These are phyloP conservation scores for Spinibarbus caldwelli DNA, from an alignment of 2,797 vertebrate genomes.

Conservation along the genomic window DNA sequence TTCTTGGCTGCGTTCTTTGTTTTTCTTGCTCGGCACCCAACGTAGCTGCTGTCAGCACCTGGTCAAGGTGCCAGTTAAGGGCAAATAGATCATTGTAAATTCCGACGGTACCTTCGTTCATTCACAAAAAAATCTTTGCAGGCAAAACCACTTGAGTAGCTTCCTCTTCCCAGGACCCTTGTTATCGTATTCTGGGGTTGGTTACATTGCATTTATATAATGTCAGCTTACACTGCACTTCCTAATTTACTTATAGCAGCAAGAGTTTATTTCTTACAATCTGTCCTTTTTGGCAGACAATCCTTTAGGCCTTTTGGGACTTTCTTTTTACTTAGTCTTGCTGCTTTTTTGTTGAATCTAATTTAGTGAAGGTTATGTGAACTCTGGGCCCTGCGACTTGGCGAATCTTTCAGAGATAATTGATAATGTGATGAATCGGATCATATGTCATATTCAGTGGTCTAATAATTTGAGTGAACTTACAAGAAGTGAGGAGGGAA, in stretches of 20 bases:
- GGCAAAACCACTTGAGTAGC: conserved; percentile 13
- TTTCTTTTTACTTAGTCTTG: conserved; percentile 42
- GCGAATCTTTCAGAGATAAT: conserved; percentile 16
- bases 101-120: conserved; percentile 12
- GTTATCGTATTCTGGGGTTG: conserved; percentile 21
- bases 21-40: conserved; percentile 48
- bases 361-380: conserved; percentile 3
- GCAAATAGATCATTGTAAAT: conserved; percentile 30
- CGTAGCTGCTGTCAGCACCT: conserved; percentile 47
- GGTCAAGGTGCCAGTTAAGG: conserved; percentile 40
- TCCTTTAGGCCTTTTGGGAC: conserved; percentile 23
- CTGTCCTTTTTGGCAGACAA: conserved; percentile 22
- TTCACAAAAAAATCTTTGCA: conserved; percentile 32
- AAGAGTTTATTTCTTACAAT: conserved; percentile 11
- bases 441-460: conserved; percentile 13
- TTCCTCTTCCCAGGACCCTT: conserved; percentile 43
- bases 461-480: conserved; percentile 12
- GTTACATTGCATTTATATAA: conserved; percentile 23
- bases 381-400: conserved; percentile 4
- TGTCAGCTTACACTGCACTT: conserved; percentile 10
- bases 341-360: conserved; percentile 21
- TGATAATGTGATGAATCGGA: conserved; percentile 1
- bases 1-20: conserved; percentile 61
- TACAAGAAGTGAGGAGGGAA: background rate
- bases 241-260: conserved; percentile 40